phyloP scores from a whole-genome alignment of 2,113 vertebrate species.

The Spilogale gracilis region DNA sequence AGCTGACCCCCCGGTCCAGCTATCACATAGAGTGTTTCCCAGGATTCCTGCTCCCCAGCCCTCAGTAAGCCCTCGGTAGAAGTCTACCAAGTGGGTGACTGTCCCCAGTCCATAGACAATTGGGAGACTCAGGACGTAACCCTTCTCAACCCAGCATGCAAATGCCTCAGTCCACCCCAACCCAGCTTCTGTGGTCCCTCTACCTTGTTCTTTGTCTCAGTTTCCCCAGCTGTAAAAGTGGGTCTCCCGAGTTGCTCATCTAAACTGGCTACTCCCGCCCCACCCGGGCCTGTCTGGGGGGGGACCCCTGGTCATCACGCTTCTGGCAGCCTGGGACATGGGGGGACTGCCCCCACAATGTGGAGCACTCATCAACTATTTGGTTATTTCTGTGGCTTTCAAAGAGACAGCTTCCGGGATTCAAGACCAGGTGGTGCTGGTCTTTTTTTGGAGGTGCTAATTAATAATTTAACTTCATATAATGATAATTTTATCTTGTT shows the following conservation, averaged over 20 bases:
- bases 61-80: accelerated
- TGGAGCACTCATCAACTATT: conserved; percentile 55
- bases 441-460: conserved; percentile 84
- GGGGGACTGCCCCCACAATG: neutral
- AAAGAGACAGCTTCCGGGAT: conserved; percentile 75
- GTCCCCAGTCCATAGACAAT: neutral
- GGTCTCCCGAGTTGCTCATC: neutral
- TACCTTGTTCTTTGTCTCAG: neutral
- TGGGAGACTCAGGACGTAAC: neutral
- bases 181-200: neutral
- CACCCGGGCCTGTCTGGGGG: too few species aligned
- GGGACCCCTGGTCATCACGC: neutral
- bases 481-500: conserved; percentile 84
- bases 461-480: conserved; percentile 84
- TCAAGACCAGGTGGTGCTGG: conserved; percentile 78
- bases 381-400: conserved; percentile 69
- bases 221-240: neutral
- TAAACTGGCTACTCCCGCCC: neutral
- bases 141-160: neutral
- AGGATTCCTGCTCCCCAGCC: neutral
- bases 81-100: neutral
- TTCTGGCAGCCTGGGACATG: neutral
- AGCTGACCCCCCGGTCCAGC: neutral
- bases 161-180: neutral
- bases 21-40: neutral